Base-by-base conservation (phyloP, 2,113 vertebrate genomes). In the Percina caprodes region DNA sequence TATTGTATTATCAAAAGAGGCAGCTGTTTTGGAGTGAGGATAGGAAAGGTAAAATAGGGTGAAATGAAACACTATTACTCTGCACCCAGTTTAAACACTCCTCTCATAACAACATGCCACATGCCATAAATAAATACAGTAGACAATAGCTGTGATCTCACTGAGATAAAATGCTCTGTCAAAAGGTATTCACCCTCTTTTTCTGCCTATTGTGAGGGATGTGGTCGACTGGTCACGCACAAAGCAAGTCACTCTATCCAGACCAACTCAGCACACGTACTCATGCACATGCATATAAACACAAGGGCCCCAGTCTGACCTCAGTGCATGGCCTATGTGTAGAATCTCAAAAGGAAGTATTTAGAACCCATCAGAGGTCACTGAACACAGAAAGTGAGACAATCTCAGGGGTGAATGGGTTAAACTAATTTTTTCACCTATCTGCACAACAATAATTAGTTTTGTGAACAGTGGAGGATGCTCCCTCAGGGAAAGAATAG, bases 321-420 rank as follows among this genome's bases (percentile, higher is more conserved):
- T 87, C 61, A 46, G 70, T 72, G 62, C 55, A 13, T 23, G 6
- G 52, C 33, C 70, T 55, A 30, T 80, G 69, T 83, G 88, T 74
- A 35, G 61, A 11, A 61, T 75, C 62, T 90, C 86, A 92, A 91
- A 42, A 88, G 80, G 77, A 70, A 89, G 77, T 79, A 48, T 85
- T 93, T 91, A 91, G 83, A 91, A 85, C 85, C 77, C 77, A 74
- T 88, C 45, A 49, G 80, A 90, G 84, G 86, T 92, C 86, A 92
- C n/a, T 88, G 87, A 83, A 76, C 87, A 84, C 79, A 86, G 73
- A 90, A 83, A 89, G 83, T 79, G 76, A 81, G 76, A 69, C 67
- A 77, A 70, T 86, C 83, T 66, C 74, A 69, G 83, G 83, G 92
- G 90, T 84, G 78, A 92, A 82, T 46, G 77, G 86, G 87, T 90